phyloP scores from a whole-genome alignment of 2,113 vertebrate genomes.

The Oncorhynchus nerka region DNA sequence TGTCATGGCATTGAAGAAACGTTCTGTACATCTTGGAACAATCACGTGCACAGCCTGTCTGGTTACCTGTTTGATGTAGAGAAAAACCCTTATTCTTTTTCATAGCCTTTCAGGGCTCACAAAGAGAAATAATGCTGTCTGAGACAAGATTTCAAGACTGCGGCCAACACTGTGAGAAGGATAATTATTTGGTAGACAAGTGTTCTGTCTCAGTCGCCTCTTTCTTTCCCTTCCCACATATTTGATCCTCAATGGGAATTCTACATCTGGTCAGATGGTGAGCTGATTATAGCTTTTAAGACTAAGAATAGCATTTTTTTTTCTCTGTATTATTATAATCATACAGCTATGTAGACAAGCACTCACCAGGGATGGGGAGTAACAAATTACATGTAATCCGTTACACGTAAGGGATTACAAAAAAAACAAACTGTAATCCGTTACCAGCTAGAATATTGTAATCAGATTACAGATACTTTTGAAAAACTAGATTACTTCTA shows the following conservation, averaged over 20 bases:
- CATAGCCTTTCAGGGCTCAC: slow-evolving; percentile 13
- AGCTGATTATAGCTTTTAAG: not conserved
- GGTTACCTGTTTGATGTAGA: slow-evolving; percentile 35
- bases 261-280: not conserved
- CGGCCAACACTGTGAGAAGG: not conserved
- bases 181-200: not conserved
- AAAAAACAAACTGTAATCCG: no score
- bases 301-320: not conserved
- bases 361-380: not conserved
- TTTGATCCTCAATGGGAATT: not conserved
- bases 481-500: no score
- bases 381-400: no score
- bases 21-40: slow-evolving; percentile 10
- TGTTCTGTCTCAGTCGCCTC: slow-evolving; percentile 7
- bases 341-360: not conserved
- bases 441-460: no score
- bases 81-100: slow-evolving; percentile 21
- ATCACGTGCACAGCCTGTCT: slow-evolving; percentile 25
- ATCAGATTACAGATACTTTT: no score
- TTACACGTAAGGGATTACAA: no score
- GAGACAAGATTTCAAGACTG: slow-evolving; percentile 33
- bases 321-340: not conserved
- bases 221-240: not conserved
- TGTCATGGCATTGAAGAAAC: slow-evolving; percentile 32
- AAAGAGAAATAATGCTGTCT: slow-evolving; percentile 50